A percentile compares a stretch with the other conserved stretches of the same genome.
Conservation (phyloP, 2,113 vertebrate species). For the Clarias gariepinus region DNA sequence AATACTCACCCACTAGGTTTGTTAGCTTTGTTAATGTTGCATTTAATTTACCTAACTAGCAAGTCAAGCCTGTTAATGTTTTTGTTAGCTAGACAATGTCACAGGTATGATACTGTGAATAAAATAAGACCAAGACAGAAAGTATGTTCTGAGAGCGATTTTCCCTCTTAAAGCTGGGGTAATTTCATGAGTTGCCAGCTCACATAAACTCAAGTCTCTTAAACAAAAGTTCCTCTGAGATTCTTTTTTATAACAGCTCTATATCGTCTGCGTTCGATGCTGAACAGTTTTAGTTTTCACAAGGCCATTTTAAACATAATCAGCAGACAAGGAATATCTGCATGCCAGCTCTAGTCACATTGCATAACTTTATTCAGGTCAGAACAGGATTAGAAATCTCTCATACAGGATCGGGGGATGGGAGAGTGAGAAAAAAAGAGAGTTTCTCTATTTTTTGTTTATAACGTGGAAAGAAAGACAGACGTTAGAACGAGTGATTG, state of each 20-base stretch:
- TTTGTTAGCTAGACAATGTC: background rate
- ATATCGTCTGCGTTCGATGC: background rate
- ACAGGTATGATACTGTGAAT: background rate
- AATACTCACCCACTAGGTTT: background rate
- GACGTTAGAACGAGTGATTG: background rate
- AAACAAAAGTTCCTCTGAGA: background rate
- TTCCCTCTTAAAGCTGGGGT: background rate
- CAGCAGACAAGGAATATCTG: background rate
- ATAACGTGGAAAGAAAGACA: background rate
- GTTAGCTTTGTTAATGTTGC: no score
- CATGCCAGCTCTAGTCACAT: slow-evolving; percentile 29
- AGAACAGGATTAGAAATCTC: slow-evolving; percentile 64
- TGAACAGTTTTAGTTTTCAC: background rate
- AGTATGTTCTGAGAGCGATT: background rate
- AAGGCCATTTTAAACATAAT: background rate
- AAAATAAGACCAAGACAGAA: background rate
- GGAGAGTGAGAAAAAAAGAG: background rate
- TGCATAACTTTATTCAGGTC: slow-evolving; percentile 64
- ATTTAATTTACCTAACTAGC: background rate
- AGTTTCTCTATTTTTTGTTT: background rate
- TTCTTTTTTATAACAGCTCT: background rate
- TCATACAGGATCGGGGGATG: slow-evolving; percentile 38
- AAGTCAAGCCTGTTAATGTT: background rate
- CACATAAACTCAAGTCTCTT: background rate
- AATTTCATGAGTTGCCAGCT: background rate